phyloP scores from a whole-genome alignment of 2,113 vertebrate species.

The Etia nguti region DNA sequence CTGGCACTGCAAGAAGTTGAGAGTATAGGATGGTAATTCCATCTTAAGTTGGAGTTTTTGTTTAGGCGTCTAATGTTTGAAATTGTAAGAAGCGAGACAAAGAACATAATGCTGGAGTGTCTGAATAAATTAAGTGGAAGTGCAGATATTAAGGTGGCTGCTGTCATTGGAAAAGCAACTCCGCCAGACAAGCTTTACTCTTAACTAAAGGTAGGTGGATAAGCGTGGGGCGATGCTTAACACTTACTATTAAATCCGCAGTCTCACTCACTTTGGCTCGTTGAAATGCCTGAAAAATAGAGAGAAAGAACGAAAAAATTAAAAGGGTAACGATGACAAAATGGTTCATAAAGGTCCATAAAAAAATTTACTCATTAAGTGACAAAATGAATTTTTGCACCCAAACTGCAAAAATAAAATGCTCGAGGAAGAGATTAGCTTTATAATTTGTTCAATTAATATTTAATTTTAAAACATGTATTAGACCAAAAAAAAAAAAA shows the following conservation, averaged over 20 bases:
- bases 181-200: background rate
- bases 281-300: conserved; percentile 23
- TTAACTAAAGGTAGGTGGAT: conserved; percentile 17
- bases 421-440: background rate
- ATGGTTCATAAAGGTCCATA: background rate
- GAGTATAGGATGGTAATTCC: background rate
- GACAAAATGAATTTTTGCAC: background rate
- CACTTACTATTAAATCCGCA: conserved; percentile 50
- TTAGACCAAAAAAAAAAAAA: background rate
- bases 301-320: background rate
- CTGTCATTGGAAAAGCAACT: background rate
- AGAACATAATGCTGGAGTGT: background rate
- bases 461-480: background rate
- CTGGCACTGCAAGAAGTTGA: background rate
- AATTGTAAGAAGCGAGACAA: background rate
- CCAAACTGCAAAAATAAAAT: background rate
- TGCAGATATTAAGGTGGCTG: background rate
- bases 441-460: background rate
- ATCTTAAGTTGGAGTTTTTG: background rate
- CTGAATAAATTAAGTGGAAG: background rate
- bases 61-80: background rate
- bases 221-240: background rate
- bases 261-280: conserved; percentile 1
- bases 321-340: background rate
- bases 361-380: background rate